Evolutionary conservation across 2,113 vertebrate species (phyloP).

Genomic region (Paracanthobrama guichenoti): DNA sequence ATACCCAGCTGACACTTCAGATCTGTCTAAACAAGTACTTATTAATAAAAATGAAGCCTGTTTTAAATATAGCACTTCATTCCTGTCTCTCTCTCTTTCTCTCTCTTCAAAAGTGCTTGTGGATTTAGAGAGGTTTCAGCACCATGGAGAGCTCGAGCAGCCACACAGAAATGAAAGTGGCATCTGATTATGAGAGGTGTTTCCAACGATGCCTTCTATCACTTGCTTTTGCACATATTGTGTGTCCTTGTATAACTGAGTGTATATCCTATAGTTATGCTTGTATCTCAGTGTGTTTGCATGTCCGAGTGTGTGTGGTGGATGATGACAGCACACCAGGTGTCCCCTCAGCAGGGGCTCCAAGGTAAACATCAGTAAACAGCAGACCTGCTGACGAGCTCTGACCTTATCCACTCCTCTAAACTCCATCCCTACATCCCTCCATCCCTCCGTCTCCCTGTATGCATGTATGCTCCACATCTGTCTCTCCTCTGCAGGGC

Average conservation of each 20-base stretch:
- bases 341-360: conserved; percentile 68
- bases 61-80: conserved; percentile 70
- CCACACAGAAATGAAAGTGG: not conserved
- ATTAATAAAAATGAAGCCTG: conserved; percentile 74
- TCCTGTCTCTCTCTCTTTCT: conserved; percentile 14
- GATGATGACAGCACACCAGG: conserved; percentile 72
- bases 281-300: conserved; percentile 28
- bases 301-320: conserved; percentile 40
- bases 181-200: not conserved
- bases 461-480: conserved; percentile 30
- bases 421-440: conserved; percentile 42
- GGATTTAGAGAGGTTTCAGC: conserved; percentile 66
- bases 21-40: conserved; percentile 75
- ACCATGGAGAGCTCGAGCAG: conserved; percentile 67
- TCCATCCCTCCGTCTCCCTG: conserved; percentile 25
- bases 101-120: conserved; percentile 44
- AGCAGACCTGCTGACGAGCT: conserved; percentile 62
- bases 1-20: conserved; percentile 63
- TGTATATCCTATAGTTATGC: not conserved
- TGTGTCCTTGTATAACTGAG: not conserved
- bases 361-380: conserved; percentile 71
- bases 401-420: conserved; percentile 62
- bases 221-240: not conserved
- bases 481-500: conserved; percentile 37
- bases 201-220: conserved; percentile 15